Evolutionary conservation across 53 echinoderm and acorn worm genomes (phyloP), one percentile per base, ranked within the genome.

Genomic region (Holothuria scabra): DNA sequence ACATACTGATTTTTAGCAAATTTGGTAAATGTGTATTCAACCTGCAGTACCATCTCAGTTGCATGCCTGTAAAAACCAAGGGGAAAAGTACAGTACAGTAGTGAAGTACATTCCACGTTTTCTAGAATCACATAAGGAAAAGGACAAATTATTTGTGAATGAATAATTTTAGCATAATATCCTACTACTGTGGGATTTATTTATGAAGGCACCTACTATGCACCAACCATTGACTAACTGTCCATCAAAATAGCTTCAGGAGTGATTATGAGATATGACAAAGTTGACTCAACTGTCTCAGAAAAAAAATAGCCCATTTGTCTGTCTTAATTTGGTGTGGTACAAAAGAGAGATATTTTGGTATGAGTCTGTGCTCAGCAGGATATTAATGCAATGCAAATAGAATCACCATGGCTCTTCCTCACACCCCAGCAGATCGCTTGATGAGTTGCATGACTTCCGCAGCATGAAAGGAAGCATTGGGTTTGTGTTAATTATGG

Each of bases 301-400:
- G 72, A 41, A 41, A 44, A 44, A 46, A 72, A 28, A n/a, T n/a
- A n/a, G 48, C 5, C 72, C 46, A 35, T 68, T 19, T 41, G 34
- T 69, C 41, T 69, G n/a, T 41, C 4, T 72, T 71, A 38, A 21
- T 72, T 72, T 44, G 25, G 48, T 71, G 24, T 71, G 21, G 37
- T 24, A 22, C 22, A 72, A 72, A 72, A 48, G 26, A 21, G 24
- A 23, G 12, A 10, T 72, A 72, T 72, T 67, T 67, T 67, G 67
- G 37, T 67, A 67, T 67, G 37, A n/a, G 35, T 37, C 32, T 30
- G n/a, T 32, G 35, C 71, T 44, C 72, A 24, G 72, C 24, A 25
- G 72, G 72, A 28, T 72, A 21, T 22, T 72, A 72, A 72, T 72
- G 72, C 72, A 72, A 72, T 72, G 48, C 72, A 72, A 72, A 72